A percentile compares a stretch with the other conserved stretches of the same genome.
phyloP scores from a whole-genome alignment of 2,113 vertebrate species.

The Tetraodon nigroviridis region DNA sequence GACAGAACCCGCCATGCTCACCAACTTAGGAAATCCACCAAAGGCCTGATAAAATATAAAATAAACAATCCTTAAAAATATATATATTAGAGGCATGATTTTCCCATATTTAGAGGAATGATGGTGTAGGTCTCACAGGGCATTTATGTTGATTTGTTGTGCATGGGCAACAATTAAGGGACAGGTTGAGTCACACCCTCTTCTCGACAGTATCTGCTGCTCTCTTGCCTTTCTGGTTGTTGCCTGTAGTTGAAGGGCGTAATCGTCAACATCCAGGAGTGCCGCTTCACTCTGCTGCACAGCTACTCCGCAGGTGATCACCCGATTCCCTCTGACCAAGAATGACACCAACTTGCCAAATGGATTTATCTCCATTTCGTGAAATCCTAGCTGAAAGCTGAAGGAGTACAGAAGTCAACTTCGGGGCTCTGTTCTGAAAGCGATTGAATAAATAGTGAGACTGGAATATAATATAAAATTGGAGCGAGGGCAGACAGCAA shows the following conservation, averaged over 20 bases:
- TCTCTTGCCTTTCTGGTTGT: conserved; percentile 56
- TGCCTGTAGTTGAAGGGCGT: conserved; percentile 58
- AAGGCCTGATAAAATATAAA: neutral
- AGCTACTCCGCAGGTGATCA: neutral
- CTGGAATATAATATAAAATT: neutral
- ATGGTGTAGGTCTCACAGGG: conserved; percentile 53
- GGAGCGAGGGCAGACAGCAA: neutral
- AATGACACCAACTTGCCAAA: neutral
- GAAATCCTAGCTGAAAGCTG: too few relatives aligned
- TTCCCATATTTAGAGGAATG: conserved; percentile 47
- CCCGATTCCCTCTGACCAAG: conserved; percentile 1
- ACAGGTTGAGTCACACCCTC: conserved; percentile 75
- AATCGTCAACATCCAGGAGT: conserved; percentile 66
- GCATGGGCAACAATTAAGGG: conserved; percentile 68
- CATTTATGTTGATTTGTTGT: conserved; percentile 75
- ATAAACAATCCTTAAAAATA: neutral
- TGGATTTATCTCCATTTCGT: neutral
- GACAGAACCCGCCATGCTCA: neutral
- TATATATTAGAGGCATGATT: too few relatives aligned
- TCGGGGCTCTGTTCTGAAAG: neutral
- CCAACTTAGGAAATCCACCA: neutral
- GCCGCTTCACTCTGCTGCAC: conserved; percentile 15
- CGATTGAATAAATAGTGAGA: neutral
- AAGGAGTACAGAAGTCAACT: neutral
- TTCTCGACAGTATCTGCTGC: conserved; percentile 66